Percentiles rank a stretch among this genome's conserved stretches.
Evolutionary conservation across 2,888 invertebrate genomes (phyloP).

Genomic region (Chrysolina americana): DNA sequence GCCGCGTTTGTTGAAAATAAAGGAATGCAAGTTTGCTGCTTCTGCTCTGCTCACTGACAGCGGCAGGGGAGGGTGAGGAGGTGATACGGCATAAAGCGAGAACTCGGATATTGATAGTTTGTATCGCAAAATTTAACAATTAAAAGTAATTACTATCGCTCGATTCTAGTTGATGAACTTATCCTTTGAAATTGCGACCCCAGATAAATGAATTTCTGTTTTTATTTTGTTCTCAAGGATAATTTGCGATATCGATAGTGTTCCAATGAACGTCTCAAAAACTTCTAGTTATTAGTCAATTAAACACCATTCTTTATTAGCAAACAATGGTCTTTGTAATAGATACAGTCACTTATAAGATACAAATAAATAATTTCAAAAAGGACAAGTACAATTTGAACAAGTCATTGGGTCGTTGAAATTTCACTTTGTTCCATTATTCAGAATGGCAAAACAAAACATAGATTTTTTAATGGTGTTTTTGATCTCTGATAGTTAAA

Average conservation of each 20-base stretch:
- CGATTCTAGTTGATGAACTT: background rate
- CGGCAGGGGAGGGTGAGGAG: conserved; percentile 6
- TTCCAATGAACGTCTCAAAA: background rate
- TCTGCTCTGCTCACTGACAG: conserved; percentile 25
- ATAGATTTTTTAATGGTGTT: too few relatives aligned
- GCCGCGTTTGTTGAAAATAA: conserved; percentile 42
- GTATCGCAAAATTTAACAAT: conserved; percentile 19
- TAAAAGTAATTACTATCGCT: conserved; percentile 5
- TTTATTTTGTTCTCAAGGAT: background rate
- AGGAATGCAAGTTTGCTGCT: conserved; percentile 31
- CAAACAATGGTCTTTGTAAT: too few relatives aligned
- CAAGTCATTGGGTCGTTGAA: too few relatives aligned
- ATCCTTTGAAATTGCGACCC: background rate
- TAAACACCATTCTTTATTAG: too few relatives aligned
- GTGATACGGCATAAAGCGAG: background rate
- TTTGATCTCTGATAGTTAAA: too few relatives aligned
- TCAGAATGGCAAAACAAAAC: too few relatives aligned
- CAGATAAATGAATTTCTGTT: background rate
- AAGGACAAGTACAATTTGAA: too few relatives aligned
- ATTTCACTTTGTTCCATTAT: too few relatives aligned
- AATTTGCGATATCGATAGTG: background rate
- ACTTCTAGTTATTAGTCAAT: too few relatives aligned
- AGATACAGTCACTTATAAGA: too few relatives aligned
- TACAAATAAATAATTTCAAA: too few relatives aligned
- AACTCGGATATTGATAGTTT: conserved; percentile 16